These are phyloP conservation scores for Artibeus lituratus DNA, from an alignment of 2,797 vertebrate genomes.

Conservation along the genomic window DNA sequence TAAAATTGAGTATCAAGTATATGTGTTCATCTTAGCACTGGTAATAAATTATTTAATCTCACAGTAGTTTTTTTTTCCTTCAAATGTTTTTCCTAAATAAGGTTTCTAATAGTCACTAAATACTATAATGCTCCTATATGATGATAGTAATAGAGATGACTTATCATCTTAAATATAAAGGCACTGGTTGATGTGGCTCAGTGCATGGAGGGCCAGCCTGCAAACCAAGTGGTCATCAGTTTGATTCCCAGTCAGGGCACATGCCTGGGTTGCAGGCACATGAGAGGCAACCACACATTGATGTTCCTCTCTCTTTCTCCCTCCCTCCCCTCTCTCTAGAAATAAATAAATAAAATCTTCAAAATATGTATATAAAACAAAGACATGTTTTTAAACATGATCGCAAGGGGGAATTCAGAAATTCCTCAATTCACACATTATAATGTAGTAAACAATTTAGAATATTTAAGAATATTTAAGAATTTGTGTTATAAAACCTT, in stretches of 20 bases:
- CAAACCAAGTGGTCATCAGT: too few relatives aligned
- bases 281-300: too few relatives aligned
- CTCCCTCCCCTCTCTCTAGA: too few relatives aligned
- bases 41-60: constrained; percentile 88
- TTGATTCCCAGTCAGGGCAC: too few relatives aligned
- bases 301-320: too few relatives aligned
- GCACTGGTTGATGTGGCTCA: too few relatives aligned
- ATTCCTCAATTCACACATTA: neutral
- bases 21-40: constrained; percentile 85
- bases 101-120: neutral
- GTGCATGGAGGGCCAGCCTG: too few relatives aligned
- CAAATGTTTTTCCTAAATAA: constrained; percentile 12
- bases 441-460: neutral
- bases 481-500: neutral
- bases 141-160: neutral
- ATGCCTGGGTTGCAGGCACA: too few relatives aligned
- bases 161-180: neutral
- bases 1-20: constrained; percentile 84
- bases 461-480: neutral
- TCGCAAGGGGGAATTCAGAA: neutral
- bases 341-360: too few relatives aligned
- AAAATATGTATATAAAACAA: neutral
- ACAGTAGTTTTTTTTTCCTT: constrained; percentile 51
- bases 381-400: neutral
- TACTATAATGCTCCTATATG: neutral